Base-by-base conservation (phyloP, 2,113 vertebrate genomes). In the Chionis minor region DNA sequence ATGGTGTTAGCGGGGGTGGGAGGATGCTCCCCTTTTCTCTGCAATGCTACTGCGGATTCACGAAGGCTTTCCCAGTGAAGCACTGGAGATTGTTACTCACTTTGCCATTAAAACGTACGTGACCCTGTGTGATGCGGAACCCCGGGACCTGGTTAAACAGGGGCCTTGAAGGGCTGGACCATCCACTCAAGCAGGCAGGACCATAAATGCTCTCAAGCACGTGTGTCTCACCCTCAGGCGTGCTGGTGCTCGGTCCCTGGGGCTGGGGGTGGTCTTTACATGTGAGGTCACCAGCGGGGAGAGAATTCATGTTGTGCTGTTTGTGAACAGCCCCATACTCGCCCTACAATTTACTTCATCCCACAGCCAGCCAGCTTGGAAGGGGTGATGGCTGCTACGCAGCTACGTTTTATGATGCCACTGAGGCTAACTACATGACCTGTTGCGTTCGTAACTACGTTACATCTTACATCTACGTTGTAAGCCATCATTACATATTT, bases 1-100 rank as follows among this genome's bases (percentile, higher is more conserved):
- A 2, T 89, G 95, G 80, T 21, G 7, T 86, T 35, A n/a, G 54
- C 70, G 78, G 51, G 80, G 77, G 67, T 86, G 77, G 77, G 85
- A 94, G 54, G 72, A 32, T 38, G 67, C 71, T 93, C 74, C 75
- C 40, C 18, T 95, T 92, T 94, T 94, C 93, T 78, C 65, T 65
- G 88, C 84, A 47, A 7, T 74, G 49, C 94, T 96, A 20, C 89
- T 93, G 91, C 75, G 84, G 49, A 7, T 70, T 91, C 80, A 32
- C 3, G 71, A 84, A 80, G 81, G 92, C 81, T 91, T 89, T 83
- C 83, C 84, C 92, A 84, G 2, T 3, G 28, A 91, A 90, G 82
- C 44, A 20, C 63, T 62, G 38, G 44, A 83, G 66, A 35, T 40
- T 3, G 1, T 88, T 72, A 40, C 82, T 77, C 21, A 14, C 23